Conservation (phyloP, 2,888 invertebrate species). For the Agrochola lychnidis region DNA sequence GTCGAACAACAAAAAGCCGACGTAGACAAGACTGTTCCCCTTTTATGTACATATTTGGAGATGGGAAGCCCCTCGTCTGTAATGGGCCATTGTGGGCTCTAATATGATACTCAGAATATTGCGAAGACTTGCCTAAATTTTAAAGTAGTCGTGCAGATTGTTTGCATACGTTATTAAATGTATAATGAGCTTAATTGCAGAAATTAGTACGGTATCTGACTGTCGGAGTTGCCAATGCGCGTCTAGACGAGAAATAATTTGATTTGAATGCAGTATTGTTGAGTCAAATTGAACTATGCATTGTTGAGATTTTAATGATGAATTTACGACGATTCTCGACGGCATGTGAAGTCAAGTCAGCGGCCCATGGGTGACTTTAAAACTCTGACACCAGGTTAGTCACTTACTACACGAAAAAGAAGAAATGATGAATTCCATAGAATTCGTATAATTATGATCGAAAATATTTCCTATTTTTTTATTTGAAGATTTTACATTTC, state of each 20-base stretch:
- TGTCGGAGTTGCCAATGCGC: neutral
- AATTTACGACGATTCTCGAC: no score
- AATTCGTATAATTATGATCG: neutral
- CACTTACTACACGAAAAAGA: no score
- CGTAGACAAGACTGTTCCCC: slow-evolving; percentile 41
- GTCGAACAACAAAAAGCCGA: slow-evolving; percentile 34
- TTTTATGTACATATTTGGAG: slow-evolving; percentile 46
- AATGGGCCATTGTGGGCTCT: slow-evolving; percentile 51
- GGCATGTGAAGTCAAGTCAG: no score
- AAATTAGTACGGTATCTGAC: neutral
- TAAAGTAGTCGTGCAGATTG: slow-evolving; percentile 27
- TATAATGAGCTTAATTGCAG: slow-evolving; percentile 17
- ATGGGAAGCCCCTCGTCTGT: slow-evolving; percentile 37
- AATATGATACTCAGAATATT: slow-evolving; percentile 47
- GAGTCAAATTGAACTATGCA: neutral
- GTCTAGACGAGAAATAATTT: neutral
- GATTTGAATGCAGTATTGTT: neutral
- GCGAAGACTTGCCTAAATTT: slow-evolving; percentile 32
- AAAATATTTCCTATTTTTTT: neutral
- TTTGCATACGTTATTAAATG: slow-evolving; percentile 18
- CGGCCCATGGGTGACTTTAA: no score
- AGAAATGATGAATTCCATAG: neutral
- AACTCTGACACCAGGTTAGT: no score
- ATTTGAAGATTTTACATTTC: neutral
- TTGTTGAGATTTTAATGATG: neutral